Conservation (phyloP, 2,888 invertebrate species). For the Cosmorhoe ocellata region DNA sequence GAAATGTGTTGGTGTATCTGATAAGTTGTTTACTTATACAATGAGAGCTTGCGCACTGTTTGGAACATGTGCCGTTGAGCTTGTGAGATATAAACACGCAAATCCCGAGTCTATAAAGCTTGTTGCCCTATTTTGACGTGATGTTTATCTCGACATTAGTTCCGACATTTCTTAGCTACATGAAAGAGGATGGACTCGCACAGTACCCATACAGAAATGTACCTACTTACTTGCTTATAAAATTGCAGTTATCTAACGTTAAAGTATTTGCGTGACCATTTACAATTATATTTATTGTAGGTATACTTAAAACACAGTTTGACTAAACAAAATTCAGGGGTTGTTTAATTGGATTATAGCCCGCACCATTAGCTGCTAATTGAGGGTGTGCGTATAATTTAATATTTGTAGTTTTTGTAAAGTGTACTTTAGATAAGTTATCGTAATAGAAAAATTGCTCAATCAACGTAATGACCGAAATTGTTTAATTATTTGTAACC, state of each 20-base stretch:
- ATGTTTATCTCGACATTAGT: not conserved
- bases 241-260: no score
- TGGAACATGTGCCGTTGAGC: slow-evolving; percentile 43
- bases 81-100: slow-evolving; percentile 52
- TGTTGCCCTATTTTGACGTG: slow-evolving; percentile 18
- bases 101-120: slow-evolving; percentile 42
- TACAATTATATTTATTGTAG: no score
- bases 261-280: no score
- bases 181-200: no score
- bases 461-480: slow-evolving; percentile 2
- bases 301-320: slow-evolving; percentile 16
- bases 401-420: slow-evolving; percentile 23
- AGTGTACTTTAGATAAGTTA: slow-evolving; percentile 12
- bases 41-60: slow-evolving; percentile 25
- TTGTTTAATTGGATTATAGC: slow-evolving; percentile 62
- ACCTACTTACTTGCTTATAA: no score
- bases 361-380: slow-evolving; percentile 66
- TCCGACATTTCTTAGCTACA: no score
- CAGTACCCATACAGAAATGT: no score
- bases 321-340: slow-evolving; percentile 45
- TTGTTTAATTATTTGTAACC: slow-evolving; percentile 19
- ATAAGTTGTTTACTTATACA: slow-evolving; percentile 29
- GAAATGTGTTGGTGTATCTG: slow-evolving; percentile 32
- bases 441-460: slow-evolving; percentile 18
- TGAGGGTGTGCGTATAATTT: slow-evolving; percentile 40